Conservation (phyloP, 2,888 invertebrate genomes). For the Hydraecia micacea region DNA sequence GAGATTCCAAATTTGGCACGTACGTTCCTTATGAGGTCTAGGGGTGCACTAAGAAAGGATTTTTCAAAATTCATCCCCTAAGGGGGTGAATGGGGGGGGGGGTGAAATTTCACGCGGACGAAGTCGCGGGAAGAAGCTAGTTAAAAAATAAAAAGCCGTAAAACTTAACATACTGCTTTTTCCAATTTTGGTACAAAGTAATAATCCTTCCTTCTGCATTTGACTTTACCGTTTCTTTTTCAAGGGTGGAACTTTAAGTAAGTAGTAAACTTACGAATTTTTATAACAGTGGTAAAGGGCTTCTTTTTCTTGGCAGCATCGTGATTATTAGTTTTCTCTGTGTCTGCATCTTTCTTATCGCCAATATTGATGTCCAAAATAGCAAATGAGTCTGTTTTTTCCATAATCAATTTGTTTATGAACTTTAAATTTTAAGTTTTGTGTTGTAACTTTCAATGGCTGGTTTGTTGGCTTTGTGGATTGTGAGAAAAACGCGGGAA, state of each 20-base stretch:
- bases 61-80: too few species aligned
- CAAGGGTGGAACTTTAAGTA: background rate
- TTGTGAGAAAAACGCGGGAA: slow-evolving; percentile 46
- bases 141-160: background rate
- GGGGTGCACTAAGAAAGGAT: too few species aligned
- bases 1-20: too few species aligned
- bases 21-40: too few species aligned
- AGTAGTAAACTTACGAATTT: slow-evolving; percentile 82
- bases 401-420: slow-evolving; percentile 70
- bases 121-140: too few species aligned
- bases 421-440: slow-evolving; percentile 8
- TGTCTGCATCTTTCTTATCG: slow-evolving; percentile 71
- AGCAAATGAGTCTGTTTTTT: slow-evolving; percentile 82
- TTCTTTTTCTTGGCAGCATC: slow-evolving; percentile 73
- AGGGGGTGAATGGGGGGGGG: too few species aligned
- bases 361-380: slow-evolving; percentile 82
- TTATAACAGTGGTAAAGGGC: slow-evolving; percentile 80
- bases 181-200: background rate
- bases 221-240: background rate
- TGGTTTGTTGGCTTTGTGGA: slow-evolving; percentile 8
- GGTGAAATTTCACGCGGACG: too few species aligned
- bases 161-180: background rate
- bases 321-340: slow-evolving; percentile 65
- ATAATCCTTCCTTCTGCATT: background rate
- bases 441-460: slow-evolving; percentile 3